Percentiles rank a stretch among this genome's conserved stretches.
Evolutionary conservation across 2,888 invertebrate species (phyloP).

Genomic region (Parascotia fuliginaria): DNA sequence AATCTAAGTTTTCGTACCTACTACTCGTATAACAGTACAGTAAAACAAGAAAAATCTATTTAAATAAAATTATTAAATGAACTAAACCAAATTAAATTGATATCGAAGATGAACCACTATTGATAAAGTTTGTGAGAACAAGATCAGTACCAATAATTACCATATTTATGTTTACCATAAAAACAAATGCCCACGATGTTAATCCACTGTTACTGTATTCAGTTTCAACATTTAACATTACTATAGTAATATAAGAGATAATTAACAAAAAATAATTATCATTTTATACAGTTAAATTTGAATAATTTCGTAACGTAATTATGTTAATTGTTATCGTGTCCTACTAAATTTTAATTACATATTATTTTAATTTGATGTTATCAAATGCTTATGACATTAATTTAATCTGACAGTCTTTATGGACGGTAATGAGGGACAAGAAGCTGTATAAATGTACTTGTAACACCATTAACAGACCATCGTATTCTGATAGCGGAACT

Average conservation of each 20-base stretch:
- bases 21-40: too few relatives aligned
- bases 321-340: conserved; percentile 42
- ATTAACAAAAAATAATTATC: conserved; percentile 15
- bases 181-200: neutral
- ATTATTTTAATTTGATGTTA: conserved; percentile 34
- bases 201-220: neutral
- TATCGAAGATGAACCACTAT: too few relatives aligned
- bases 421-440: conserved; percentile 8
- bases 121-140: neutral
- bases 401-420: conserved; percentile 15
- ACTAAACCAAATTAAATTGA: too few relatives aligned
- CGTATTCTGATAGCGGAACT: conserved; percentile 2
- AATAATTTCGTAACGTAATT: conserved; percentile 41
- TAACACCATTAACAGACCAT: conserved; percentile 18
- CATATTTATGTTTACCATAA: neutral
- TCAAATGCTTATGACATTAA: conserved; percentile 19
- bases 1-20: too few relatives aligned
- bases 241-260: conserved; percentile 6
- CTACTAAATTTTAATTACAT: conserved; percentile 41
- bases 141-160: neutral
- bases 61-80: too few relatives aligned
- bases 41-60: too few relatives aligned
- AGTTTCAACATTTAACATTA: conserved; percentile 1
- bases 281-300: conserved; percentile 31
- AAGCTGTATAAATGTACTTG: conserved; percentile 13